Conservation (phyloP, 2,797 vertebrate species). For the Phataginus tricuspis region DNA sequence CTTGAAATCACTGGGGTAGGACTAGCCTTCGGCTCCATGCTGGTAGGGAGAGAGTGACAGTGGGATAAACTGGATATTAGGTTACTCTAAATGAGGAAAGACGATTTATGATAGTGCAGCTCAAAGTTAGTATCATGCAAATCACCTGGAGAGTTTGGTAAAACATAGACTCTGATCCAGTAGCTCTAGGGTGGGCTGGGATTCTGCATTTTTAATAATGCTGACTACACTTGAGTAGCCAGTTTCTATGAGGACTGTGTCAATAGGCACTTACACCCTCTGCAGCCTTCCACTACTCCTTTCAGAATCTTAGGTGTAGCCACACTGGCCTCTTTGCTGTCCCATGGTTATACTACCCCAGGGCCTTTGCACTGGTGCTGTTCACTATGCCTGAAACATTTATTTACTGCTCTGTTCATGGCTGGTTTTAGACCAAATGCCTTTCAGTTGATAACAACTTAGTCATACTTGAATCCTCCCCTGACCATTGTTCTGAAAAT, state of each 20-base stretch:
- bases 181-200: not conserved
- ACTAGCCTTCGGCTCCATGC: not conserved
- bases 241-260: not conserved
- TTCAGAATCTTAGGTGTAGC: not conserved
- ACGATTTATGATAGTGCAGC: not conserved
- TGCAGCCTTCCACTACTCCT: not conserved
- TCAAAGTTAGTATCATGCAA: not conserved
- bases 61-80: not conserved
- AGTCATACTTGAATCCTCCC: not conserved
- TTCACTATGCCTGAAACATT: not conserved
- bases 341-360: not conserved
- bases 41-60: not conserved
- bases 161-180: not conserved
- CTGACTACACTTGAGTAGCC: not conserved
- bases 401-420: not conserved
- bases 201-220: not conserved
- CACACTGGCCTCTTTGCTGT: not conserved
- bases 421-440: not conserved
- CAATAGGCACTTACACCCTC: not conserved
- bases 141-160: not conserved
- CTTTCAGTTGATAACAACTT: not conserved
- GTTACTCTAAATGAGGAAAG: not conserved
- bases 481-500: not conserved
- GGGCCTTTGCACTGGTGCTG: not conserved
- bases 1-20: not conserved